Evolutionary conservation across 92 coral and sea anemone species (phyloP).

Genomic region (Heteractis magnifica): DNA sequence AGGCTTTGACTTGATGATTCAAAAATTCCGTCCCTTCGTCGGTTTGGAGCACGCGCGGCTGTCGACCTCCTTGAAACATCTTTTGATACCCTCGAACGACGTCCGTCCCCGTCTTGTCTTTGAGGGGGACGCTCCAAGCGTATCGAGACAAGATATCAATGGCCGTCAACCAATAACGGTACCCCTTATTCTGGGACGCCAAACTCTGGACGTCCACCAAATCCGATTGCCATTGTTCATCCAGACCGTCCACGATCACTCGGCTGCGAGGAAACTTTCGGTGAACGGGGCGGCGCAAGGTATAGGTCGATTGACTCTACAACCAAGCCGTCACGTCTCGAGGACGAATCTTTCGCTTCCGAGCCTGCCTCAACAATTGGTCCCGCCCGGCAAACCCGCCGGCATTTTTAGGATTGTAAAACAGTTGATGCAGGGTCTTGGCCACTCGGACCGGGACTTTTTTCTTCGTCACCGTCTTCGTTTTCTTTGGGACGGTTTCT

Average conservation of each 20-base stretch:
- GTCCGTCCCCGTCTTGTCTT: slow-evolving; percentile 27
- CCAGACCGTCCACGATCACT: slow-evolving; percentile 16
- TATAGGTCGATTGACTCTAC: slow-evolving; percentile 6
- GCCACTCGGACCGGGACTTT: neutral
- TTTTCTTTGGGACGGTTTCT: neutral
- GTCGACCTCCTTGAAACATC: slow-evolving; percentile 9
- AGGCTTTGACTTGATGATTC: slow-evolving; percentile 10
- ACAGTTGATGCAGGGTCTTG: neutral
- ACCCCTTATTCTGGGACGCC: neutral
- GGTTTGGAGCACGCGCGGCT: slow-evolving; percentile 26
- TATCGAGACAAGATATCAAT: slow-evolving; percentile 44
- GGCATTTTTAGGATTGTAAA: slow-evolving; percentile 8
- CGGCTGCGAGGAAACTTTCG: neutral
- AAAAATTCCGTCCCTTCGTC: slow-evolving; percentile 54
- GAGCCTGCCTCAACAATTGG: neutral
- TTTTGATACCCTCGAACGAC: slow-evolving; percentile 16
- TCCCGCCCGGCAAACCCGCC: slow-evolving; percentile 6
- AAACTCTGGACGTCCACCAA: slow-evolving; percentile 16
- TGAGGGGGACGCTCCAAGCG: slow-evolving; percentile 50
- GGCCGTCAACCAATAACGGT: slow-evolving; percentile 12
- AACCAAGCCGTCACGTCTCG: neutral
- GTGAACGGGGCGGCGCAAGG: slow-evolving; percentile 7
- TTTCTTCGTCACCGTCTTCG: neutral
- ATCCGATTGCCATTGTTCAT: slow-evolving; percentile 32
- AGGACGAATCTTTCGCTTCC: neutral